Conservation (phyloP, 2,888 invertebrate species). For the Villa cingulata region DNA sequence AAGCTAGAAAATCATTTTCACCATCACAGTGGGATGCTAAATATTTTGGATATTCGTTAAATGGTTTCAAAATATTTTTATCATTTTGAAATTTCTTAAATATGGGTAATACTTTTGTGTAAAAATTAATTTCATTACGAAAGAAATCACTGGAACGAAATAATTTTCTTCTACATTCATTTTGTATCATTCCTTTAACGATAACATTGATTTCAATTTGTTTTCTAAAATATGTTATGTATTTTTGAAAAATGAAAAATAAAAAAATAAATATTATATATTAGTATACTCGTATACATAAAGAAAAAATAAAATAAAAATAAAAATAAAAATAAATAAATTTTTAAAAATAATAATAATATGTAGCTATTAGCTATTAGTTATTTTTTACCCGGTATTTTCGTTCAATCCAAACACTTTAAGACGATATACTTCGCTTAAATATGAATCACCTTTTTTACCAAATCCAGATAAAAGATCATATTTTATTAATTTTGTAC, state of each 20-base stretch:
- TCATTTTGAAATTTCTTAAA: slow-evolving; percentile 27
- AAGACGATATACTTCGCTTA: slow-evolving; percentile 50
- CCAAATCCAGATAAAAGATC: slow-evolving; percentile 32
- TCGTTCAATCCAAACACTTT: slow-evolving; percentile 37
- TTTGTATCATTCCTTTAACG: slow-evolving; percentile 53
- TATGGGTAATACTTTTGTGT: slow-evolving; percentile 34
- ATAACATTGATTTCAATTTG: slow-evolving; percentile 41
- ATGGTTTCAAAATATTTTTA: slow-evolving; percentile 35
- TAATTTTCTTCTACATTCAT: slow-evolving; percentile 46
- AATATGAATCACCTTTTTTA: slow-evolving; percentile 54
- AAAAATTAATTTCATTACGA: slow-evolving; percentile 54
- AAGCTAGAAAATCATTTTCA: slow-evolving; percentile 40
- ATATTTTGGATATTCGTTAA: slow-evolving; percentile 39
- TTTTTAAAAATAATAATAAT: too few relatives aligned
- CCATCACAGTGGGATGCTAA: slow-evolving; percentile 41
- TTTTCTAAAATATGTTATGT: background rate
- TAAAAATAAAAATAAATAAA: too few relatives aligned
- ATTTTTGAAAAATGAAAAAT: background rate
- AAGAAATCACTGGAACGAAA: slow-evolving; percentile 55
- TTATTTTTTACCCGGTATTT: slow-evolving; percentile 17
- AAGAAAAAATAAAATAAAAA: too few relatives aligned
- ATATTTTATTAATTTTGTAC: slow-evolving; percentile 33
- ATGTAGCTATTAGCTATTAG: background rate
- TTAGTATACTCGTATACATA: background rate
- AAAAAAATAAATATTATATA: background rate